Evolutionary conservation across 2,113 vertebrate genomes (phyloP).

Genomic region (Oxyruncus cristatus): DNA sequence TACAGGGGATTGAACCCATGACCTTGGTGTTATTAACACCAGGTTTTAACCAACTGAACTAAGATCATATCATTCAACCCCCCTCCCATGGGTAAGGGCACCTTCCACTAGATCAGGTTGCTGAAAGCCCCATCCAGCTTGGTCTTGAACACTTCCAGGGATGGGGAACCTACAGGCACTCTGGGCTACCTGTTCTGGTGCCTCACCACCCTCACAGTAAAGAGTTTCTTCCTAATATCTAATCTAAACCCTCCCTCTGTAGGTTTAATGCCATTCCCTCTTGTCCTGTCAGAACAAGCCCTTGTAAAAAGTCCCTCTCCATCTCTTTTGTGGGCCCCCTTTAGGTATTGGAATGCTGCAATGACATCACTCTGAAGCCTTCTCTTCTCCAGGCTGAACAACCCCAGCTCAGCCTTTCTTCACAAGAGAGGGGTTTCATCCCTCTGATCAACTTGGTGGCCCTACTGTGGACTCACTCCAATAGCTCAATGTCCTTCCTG

Average conservation of each 20-base stretch:
- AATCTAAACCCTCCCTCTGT: neutral
- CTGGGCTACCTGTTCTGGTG: neutral
- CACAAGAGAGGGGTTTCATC: accelerated
- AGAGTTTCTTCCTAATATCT: neutral
- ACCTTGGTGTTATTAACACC: neutral
- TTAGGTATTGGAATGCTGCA: neutral
- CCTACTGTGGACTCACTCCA: neutral
- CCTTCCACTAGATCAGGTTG: neutral
- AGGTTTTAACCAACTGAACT: neutral
- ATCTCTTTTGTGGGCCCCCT: neutral
- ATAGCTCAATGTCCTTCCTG: neutral
- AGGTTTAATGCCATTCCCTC: neutral
- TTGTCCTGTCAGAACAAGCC: neutral
- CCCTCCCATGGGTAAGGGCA: neutral
- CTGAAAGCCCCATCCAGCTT: neutral
- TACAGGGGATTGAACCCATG: neutral
- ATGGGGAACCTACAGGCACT: neutral
- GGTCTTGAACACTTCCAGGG: neutral
- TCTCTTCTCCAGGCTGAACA: neutral
- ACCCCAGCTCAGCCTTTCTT: neutral
- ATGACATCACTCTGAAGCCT: neutral
- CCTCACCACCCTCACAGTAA: neutral
- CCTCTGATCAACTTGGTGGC: accelerated
- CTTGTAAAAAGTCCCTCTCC: neutral
- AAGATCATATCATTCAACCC: neutral